Conservation (phyloP, 2,888 invertebrate genomes). For the Timandra comae region DNA sequence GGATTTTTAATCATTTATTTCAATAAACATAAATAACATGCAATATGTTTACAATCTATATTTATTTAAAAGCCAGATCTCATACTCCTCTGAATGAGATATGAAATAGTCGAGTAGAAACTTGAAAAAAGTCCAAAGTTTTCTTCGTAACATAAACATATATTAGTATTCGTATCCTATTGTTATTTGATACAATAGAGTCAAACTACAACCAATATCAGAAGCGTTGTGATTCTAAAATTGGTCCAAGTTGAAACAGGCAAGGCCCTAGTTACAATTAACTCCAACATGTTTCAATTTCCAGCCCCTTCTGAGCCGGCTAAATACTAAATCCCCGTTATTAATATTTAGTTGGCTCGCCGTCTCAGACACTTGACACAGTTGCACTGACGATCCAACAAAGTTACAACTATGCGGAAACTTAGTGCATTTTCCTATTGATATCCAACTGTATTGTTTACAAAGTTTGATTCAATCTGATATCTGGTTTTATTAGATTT, state of each 20-base stretch:
- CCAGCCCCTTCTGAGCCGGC: slow-evolving; percentile 45
- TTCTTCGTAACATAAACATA: no score
- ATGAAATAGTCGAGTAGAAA: no score
- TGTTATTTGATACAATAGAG: no score
- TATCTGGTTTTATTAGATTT: slow-evolving; percentile 11
- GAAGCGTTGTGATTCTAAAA: slow-evolving; percentile 27
- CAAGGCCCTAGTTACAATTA: slow-evolving; percentile 54
- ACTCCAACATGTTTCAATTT: slow-evolving; percentile 69
- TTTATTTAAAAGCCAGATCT: no score
- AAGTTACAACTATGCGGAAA: slow-evolving; percentile 15
- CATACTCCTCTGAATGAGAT: no score
- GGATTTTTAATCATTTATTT: no score
- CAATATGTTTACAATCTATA: no score
- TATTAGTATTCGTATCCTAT: no score
- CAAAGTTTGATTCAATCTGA: slow-evolving; percentile 17
- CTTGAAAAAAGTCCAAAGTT: no score
- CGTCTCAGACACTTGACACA: slow-evolving; percentile 30
- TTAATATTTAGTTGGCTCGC: slow-evolving; percentile 44
- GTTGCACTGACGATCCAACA: slow-evolving; percentile 25
- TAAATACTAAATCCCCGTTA: slow-evolving; percentile 44
- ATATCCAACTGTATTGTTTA: slow-evolving; percentile 12
- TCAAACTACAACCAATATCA: no score
- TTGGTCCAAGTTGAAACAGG: slow-evolving; percentile 32
- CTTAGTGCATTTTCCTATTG: slow-evolving; percentile 19
- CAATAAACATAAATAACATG: no score